A percentile compares a stretch with the other conserved stretches of the same genome.
phyloP scores from a whole-genome alignment of 2,113 vertebrate genomes.

The Rhabdomys dilectus region DNA sequence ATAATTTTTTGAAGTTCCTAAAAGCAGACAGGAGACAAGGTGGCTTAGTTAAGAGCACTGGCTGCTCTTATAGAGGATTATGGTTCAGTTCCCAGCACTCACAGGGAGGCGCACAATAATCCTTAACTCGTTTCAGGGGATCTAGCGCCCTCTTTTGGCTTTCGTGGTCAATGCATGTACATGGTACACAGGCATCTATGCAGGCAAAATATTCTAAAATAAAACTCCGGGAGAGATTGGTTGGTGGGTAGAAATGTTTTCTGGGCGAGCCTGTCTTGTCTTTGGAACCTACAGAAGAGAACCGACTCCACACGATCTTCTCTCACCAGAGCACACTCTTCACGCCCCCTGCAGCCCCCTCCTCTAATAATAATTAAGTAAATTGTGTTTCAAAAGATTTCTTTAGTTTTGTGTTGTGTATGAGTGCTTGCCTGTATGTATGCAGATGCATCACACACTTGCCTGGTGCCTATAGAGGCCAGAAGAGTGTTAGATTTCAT shows the following conservation, averaged over 20 bases:
- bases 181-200: not conserved
- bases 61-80: not conserved
- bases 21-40: not conserved
- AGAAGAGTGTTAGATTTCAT: not conserved
- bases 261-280: not conserved
- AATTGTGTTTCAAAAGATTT: not conserved
- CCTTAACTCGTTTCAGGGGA: not conserved
- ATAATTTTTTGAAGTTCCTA: not conserved
- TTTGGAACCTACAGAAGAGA: not conserved
- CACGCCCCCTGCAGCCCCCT: not conserved
- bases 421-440: not conserved
- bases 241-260: not conserved
- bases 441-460: not conserved
- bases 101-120: not conserved
- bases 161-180: not conserved
- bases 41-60: not conserved
- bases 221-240: not conserved
- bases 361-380: not conserved
- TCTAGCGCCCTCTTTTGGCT: not conserved
- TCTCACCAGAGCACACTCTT: not conserved
- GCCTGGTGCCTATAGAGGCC: not conserved
- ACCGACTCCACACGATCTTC: not conserved
- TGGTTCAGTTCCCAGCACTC: not conserved
- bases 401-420: not conserved
- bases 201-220: not conserved